These are phyloP conservation scores for Drosophila funebris DNA, from an alignment of 1,140 invertebrate species.

Conservation along the genomic window DNA sequence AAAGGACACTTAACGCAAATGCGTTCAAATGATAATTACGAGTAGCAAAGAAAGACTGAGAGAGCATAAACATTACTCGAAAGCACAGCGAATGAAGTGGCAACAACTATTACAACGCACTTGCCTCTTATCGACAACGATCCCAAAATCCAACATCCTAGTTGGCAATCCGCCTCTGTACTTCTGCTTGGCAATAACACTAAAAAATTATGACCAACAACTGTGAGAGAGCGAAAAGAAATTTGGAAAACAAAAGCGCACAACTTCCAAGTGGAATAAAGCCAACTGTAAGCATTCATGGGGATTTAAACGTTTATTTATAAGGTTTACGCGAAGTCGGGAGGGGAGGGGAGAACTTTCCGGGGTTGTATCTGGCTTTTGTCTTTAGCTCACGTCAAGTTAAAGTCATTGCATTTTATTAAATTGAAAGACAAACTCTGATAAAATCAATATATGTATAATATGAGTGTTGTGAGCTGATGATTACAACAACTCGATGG, in stretches of 20 bases:
- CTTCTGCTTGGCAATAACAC: slow-evolving; percentile 71
- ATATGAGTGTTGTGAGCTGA: slow-evolving; percentile 33
- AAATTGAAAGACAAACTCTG: slow-evolving; percentile 60
- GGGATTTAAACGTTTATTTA: slow-evolving; percentile 82
- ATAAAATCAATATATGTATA: slow-evolving; percentile 73
- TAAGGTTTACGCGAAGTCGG: slow-evolving; percentile 37
- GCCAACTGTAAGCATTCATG: slow-evolving; percentile 81
- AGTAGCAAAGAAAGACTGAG: slow-evolving; percentile 8
- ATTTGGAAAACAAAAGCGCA: slow-evolving; percentile 73
- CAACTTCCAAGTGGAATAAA: slow-evolving; percentile 59
- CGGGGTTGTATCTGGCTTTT: slow-evolving; percentile 23
- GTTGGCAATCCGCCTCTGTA: slow-evolving; percentile 47
- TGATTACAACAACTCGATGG: slow-evolving; percentile 49
- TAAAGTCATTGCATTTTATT: slow-evolving; percentile 63
- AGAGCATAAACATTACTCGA: slow-evolving; percentile 37
- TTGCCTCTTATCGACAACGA: slow-evolving; percentile 59
- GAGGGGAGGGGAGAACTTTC: too few relatives aligned
- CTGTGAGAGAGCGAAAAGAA: slow-evolving; percentile 45
- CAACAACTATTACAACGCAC: slow-evolving; percentile 80
- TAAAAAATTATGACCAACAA: slow-evolving; percentile 75
- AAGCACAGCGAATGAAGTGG: slow-evolving; percentile 65
- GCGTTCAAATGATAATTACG: slow-evolving; percentile 80
- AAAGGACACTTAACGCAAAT: slow-evolving; percentile 79
- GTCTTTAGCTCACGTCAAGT: slow-evolving; percentile 23
- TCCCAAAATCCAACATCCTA: slow-evolving; percentile 34